phyloP scores from a whole-genome alignment of 2,888 invertebrate genomes.

The Protodeltote pygarga region DNA sequence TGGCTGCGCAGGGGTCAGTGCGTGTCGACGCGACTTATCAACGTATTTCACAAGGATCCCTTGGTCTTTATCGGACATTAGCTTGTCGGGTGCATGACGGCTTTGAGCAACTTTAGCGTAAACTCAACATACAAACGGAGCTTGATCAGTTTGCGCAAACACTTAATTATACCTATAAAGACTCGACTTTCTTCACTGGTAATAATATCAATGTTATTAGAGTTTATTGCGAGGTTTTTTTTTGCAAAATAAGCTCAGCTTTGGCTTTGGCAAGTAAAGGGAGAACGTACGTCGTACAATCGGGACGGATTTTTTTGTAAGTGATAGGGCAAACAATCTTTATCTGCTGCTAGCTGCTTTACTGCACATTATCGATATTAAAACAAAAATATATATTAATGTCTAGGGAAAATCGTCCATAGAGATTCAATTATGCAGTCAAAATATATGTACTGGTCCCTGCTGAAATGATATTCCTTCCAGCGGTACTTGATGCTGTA shows the following conservation, averaged over 20 bases:
- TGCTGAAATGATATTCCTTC: no score
- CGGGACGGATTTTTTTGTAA: no score
- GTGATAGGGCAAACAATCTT: no score
- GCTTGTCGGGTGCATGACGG: slow-evolving; percentile 47
- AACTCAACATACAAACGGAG: slow-evolving; percentile 29
- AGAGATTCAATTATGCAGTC: no score
- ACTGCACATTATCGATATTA: no score
- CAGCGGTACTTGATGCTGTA: no score
- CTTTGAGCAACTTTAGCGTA: slow-evolving; percentile 47
- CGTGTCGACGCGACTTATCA: slow-evolving; percentile 45
- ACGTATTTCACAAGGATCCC: slow-evolving; percentile 63
- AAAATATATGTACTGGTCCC: no score
- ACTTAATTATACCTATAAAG: slow-evolving; percentile 39
- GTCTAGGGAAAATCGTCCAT: no score
- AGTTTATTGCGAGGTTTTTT: slow-evolving; percentile 26
- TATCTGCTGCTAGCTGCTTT: no score
- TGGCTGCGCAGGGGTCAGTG: slow-evolving; percentile 70
- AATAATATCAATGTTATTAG: slow-evolving; percentile 27
- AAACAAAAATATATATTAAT: no score
- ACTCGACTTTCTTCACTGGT: slow-evolving; percentile 13
- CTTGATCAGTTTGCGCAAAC: slow-evolving; percentile 49
- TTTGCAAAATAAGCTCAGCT: slow-evolving; percentile 25
- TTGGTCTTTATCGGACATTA: slow-evolving; percentile 54
- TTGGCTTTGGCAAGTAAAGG: no score
- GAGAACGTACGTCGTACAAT: no score